Evolutionary conservation across 2,888 invertebrate species (phyloP).

Genomic region (Mythimna albipuncta): DNA sequence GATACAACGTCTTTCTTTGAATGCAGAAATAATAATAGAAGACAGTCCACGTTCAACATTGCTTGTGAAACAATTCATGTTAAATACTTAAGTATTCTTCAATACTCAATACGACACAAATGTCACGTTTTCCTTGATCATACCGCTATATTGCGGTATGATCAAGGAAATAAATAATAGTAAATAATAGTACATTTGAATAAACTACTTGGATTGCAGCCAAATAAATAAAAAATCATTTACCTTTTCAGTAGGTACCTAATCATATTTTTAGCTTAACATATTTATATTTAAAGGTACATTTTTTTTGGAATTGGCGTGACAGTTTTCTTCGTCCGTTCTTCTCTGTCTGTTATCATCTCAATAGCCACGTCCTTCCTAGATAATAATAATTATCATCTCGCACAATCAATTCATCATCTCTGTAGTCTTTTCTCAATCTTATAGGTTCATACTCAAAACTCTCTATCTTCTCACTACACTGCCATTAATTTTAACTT

Average conservation of each 20-base stretch:
- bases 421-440: too few species aligned
- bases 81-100: neutral
- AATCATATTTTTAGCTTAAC: neutral
- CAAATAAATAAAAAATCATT: neutral
- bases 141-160: neutral
- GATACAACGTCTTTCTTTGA: too few species aligned
- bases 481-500: too few species aligned
- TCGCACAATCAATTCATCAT: too few species aligned
- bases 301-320: neutral
- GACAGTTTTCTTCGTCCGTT: neutral
- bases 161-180: slow-evolving; percentile 1
- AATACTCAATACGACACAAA: neutral
- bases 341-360: neutral
- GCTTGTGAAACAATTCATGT: too few species aligned
- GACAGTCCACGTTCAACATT: neutral
- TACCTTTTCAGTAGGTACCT: neutral
- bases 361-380: too few species aligned
- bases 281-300: too few species aligned
- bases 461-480: too few species aligned
- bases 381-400: too few species aligned
- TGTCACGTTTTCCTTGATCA: neutral
- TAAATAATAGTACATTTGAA: neutral
- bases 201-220: neutral
- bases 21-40: neutral
- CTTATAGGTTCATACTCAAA: too few species aligned